Evolutionary conservation across 2,797 vertebrate genomes (phyloP).

Genomic region (Micropoecilia bifurca): DNA sequence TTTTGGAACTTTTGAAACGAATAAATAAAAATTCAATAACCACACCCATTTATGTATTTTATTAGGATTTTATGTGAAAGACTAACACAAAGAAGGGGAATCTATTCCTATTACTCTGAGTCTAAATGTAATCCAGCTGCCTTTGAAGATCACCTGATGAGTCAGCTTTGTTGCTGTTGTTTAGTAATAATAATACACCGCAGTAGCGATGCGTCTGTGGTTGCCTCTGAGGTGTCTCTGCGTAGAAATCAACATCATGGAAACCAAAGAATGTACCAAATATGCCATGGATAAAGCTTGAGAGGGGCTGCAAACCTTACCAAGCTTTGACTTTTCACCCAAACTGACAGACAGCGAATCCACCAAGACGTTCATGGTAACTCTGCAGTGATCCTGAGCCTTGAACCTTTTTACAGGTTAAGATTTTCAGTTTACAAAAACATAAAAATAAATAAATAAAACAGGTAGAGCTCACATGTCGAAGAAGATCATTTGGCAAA

Average conservation of each 20-base stretch:
- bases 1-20: background rate
- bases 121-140: background rate
- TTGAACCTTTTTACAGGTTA: background rate
- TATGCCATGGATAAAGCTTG: background rate
- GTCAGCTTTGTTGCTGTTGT: background rate
- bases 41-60: background rate
- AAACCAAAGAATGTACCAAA: background rate
- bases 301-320: background rate
- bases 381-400: background rate
- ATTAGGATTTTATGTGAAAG: background rate
- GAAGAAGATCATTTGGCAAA: background rate
- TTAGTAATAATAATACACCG: background rate
- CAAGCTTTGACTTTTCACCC: background rate
- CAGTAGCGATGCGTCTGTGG: background rate
- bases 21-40: background rate
- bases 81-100: background rate
- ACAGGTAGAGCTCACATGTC: background rate
- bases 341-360: background rate
- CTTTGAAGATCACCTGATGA: background rate
- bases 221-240: background rate
- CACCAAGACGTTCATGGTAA: background rate
- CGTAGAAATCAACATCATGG: background rate
- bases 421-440: background rate
- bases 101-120: background rate
- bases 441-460: too few species aligned